These are phyloP conservation scores for Stegodyphus mimosarum DNA, from an alignment of 1,140 invertebrate genomes.

Conservation along the genomic window DNA sequence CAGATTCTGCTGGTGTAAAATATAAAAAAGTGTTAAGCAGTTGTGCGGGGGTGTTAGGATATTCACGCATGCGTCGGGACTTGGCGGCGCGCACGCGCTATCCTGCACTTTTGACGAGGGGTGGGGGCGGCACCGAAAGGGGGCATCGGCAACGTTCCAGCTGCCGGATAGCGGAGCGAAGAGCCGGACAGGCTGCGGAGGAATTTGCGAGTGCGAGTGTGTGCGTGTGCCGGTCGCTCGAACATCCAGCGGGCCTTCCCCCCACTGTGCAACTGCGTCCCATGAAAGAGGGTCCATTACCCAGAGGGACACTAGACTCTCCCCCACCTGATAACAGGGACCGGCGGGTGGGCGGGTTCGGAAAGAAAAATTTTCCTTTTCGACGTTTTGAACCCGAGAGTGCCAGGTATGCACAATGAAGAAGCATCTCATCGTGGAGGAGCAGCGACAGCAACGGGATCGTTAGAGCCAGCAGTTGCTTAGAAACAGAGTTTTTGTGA, in stretches of 20 bases:
- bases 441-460: slow-evolving; percentile 15
- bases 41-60: slow-evolving; percentile 39
- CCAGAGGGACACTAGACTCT: slow-evolving; percentile 21
- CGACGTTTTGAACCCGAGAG: neutral
- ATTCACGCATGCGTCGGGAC: slow-evolving; percentile 6
- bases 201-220: slow-evolving; percentile 20
- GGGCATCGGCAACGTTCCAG: slow-evolving; percentile 51
- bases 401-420: neutral
- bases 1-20: neutral
- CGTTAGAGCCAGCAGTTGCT: slow-evolving; percentile 17
- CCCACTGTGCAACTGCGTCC: slow-evolving; percentile 18
- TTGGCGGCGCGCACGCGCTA: slow-evolving; percentile 16
- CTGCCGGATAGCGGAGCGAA: slow-evolving; percentile 36
- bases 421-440: neutral
- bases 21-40: neutral
- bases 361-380: slow-evolving; percentile 13
- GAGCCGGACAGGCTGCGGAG: slow-evolving; percentile 25
- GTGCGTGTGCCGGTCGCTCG: slow-evolving; percentile 24
- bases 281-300: slow-evolving; percentile 34
- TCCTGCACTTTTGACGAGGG: neutral
- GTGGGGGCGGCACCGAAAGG: neutral
- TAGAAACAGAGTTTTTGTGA: neutral
- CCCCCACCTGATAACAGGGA: slow-evolving; percentile 48
- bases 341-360: slow-evolving; percentile 53
- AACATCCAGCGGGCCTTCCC: slow-evolving; percentile 15